These are phyloP conservation scores for Poeciliopsis prolifica DNA, from an alignment of 2,113 vertebrate species.

Conservation along the genomic window DNA sequence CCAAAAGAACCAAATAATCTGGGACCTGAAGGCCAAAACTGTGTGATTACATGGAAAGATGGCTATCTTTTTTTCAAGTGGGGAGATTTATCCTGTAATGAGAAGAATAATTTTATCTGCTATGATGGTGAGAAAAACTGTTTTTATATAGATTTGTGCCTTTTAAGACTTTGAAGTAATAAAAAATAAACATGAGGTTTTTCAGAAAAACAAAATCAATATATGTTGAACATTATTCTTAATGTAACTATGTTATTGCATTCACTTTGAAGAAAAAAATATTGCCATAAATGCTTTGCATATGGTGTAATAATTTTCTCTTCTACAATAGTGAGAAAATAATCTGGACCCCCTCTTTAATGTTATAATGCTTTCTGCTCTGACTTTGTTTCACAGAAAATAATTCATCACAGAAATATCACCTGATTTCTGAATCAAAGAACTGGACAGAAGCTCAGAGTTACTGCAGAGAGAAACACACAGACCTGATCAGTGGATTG, in stretches of 20 bases:
- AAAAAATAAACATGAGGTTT: too few relatives aligned
- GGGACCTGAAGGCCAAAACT: rapidly evolving
- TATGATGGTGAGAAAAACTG: conserved; percentile 29
- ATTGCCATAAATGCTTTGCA: too few relatives aligned
- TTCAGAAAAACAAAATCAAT: too few relatives aligned
- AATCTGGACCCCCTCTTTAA: too few relatives aligned
- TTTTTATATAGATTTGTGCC: too few relatives aligned
- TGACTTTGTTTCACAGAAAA: background rate
- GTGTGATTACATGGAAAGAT: background rate
- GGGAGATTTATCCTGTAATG: rapidly evolving
- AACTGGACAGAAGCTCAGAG: background rate
- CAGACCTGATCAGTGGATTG: conserved; percentile 26
- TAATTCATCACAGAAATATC: rapidly evolving
- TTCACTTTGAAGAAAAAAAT: too few relatives aligned
- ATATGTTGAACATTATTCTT: too few relatives aligned
- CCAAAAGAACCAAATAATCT: rapidly evolving
- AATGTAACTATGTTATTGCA: too few relatives aligned
- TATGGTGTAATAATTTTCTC: too few relatives aligned
- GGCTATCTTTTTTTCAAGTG: rapidly evolving
- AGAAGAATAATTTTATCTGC: rapidly evolving
- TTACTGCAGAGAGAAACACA: conserved; percentile 12
- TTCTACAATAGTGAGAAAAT: too few relatives aligned
- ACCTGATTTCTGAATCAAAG: rapidly evolving
- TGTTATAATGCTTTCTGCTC: too few relatives aligned
- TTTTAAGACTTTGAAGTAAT: too few relatives aligned